A percentile compares a stretch with the other conserved stretches of the same genome.
Evolutionary conservation across 2,888 invertebrate species (phyloP).

Genomic region (Colostygia pectinataria): DNA sequence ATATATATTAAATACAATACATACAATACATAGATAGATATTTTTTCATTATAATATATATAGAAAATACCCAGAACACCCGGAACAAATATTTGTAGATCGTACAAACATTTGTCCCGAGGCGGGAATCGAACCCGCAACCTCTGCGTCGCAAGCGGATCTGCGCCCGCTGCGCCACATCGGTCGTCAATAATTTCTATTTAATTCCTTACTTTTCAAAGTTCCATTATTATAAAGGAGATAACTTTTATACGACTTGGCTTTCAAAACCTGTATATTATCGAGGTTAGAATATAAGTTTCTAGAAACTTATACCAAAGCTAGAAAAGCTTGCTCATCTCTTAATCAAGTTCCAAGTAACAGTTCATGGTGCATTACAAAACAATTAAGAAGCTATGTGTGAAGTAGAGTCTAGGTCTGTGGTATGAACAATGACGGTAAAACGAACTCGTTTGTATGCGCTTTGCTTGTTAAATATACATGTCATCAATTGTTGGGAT

Average conservation of each 20-base stretch:
- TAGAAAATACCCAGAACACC: no score
- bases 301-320: neutral
- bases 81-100: no score
- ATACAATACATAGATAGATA: no score
- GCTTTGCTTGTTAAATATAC: conserved; percentile 20
- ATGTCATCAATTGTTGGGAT: conserved; percentile 31
- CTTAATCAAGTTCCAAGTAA: neutral
- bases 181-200: no score
- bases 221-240: neutral
- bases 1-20: no score
- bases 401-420: conserved; percentile 11
- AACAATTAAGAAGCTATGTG: conserved; percentile 17
- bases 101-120: no score
- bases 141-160: no score
- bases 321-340: conserved; percentile 3
- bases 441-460: conserved; percentile 36
- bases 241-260: neutral
- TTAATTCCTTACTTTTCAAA: neutral
- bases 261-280: neutral
- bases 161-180: no score
- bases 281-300: neutral
- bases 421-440: conserved; percentile 34
- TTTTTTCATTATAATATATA: no score
- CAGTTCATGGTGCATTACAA: neutral
- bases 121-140: no score